Percentiles rank a stretch among this genome's conserved stretches.
phyloP scores from a whole-genome alignment of 92 coral and sea anemone species.

The Porites lobata region DNA sequence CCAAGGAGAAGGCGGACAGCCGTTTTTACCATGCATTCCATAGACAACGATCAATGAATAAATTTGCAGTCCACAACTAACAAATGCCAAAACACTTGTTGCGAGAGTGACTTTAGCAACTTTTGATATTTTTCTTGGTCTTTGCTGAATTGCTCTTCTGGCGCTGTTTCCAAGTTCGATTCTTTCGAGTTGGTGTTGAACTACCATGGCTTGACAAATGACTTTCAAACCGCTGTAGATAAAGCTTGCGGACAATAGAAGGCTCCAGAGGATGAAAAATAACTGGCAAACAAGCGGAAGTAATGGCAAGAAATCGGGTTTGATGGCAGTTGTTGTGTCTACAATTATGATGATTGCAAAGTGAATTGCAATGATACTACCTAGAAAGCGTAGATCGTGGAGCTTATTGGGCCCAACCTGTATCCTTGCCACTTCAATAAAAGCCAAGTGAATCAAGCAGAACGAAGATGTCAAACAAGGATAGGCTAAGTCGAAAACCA shows the following conservation, averaged over 20 bases:
- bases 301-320: conserved; percentile 23
- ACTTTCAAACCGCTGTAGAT: conserved; percentile 83
- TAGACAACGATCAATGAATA: conserved; percentile 84
- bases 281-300: conserved; percentile 72
- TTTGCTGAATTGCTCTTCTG: neutral
- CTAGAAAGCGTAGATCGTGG: conserved; percentile 65
- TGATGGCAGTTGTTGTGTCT: conserved; percentile 45
- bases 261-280: conserved; percentile 80
- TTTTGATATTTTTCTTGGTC: conserved; percentile 48
- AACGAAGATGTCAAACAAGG: conserved; percentile 86
- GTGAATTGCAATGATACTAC: conserved; percentile 65
- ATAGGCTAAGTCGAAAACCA: conserved; percentile 72
- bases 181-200: conserved; percentile 30
- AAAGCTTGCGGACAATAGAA: conserved; percentile 70
- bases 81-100: conserved; percentile 72
- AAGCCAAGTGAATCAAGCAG: conserved; percentile 79
- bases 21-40: conserved; percentile 39
- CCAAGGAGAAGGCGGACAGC: conserved; percentile 74
- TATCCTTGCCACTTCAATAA: conserved; percentile 81
- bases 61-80: conserved; percentile 72
- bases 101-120: conserved; percentile 82
- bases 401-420: conserved; percentile 51
- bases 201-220: conserved; percentile 1
- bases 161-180: conserved; percentile 8
- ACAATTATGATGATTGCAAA: conserved; percentile 63